Evolutionary conservation across 1,140 invertebrate genomes (phyloP).

Genomic region (Branchinecta lynchi): DNA sequence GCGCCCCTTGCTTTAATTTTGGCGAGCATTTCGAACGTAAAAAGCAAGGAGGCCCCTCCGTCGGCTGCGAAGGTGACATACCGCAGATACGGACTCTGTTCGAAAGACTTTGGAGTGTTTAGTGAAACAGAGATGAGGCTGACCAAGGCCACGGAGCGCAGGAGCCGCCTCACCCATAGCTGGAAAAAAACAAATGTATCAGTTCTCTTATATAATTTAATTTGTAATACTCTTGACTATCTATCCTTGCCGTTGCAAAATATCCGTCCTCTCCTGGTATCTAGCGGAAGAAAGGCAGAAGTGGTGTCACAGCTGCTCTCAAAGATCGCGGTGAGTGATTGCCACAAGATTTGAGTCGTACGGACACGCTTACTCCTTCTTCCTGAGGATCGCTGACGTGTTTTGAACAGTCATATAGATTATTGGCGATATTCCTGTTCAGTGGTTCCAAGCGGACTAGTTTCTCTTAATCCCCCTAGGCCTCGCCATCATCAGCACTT

Average conservation of each 20-base stretch:
- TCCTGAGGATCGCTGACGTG: too few species aligned
- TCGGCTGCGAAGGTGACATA: conserved; percentile 79
- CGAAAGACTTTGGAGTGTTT: conserved; percentile 91
- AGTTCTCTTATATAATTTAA: conserved; percentile 14
- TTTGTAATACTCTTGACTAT: neutral
- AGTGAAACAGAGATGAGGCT: conserved; percentile 84
- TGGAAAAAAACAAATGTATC: conserved; percentile 32
- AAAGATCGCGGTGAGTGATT: too few species aligned
- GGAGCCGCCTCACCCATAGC: conserved; percentile 73
- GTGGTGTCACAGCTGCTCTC: too few species aligned
- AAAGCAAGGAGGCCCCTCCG: conserved; percentile 71
- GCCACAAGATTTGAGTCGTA: too few species aligned
- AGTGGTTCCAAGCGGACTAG: too few species aligned
- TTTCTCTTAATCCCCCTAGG: too few species aligned
- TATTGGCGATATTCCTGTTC: too few species aligned
- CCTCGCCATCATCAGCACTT: too few species aligned
- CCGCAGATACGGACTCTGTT: conserved; percentile 58
- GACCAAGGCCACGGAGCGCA: conserved; percentile 73
- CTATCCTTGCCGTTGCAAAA: neutral
- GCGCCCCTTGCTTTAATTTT: conserved; percentile 94
- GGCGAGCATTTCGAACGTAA: conserved; percentile 93
- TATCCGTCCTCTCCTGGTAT: neutral
- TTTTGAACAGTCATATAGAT: too few species aligned
- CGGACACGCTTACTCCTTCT: too few species aligned
- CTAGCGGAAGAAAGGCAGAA: too few species aligned